A percentile compares a stretch with the other conserved stretches of the same genome.
Conservation (phyloP, 2,797 vertebrate species). For the Hephaestus fuliginosus region DNA sequence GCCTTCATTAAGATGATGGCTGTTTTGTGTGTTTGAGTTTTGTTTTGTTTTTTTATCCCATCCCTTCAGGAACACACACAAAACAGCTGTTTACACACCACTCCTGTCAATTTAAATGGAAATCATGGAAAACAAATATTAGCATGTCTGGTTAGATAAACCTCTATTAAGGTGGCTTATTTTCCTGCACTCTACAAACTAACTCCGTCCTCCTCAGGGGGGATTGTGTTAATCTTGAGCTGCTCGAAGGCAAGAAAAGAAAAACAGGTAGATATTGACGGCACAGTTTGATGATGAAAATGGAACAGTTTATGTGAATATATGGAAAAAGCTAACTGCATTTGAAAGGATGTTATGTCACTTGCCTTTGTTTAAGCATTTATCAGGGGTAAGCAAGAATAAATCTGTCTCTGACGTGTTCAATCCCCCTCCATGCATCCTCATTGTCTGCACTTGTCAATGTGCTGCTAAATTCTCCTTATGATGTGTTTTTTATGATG, state of each 20-base stretch:
- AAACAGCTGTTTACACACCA: slow-evolving; percentile 81
- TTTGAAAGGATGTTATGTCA: background rate
- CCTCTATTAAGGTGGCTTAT: slow-evolving; percentile 67
- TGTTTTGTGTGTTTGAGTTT: slow-evolving; percentile 47
- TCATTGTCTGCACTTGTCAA: background rate
- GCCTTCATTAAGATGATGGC: slow-evolving; percentile 69
- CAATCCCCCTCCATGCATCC: background rate
- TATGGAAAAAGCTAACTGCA: background rate
- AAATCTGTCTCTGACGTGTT: background rate
- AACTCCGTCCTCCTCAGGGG: slow-evolving; percentile 24
- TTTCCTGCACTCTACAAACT: slow-evolving; percentile 33
- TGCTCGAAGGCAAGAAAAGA: background rate
- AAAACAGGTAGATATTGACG: background rate
- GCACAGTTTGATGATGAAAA: background rate
- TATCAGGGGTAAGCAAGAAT: background rate
- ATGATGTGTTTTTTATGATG: background rate
- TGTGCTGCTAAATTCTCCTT: background rate
- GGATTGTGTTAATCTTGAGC: slow-evolving; percentile 24
- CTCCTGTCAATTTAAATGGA: slow-evolving; percentile 75
- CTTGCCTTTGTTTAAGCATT: background rate
- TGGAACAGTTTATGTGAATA: background rate
- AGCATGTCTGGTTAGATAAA: slow-evolving; percentile 71
- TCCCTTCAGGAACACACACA: slow-evolving; percentile 47
- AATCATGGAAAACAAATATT: slow-evolving; percentile 81
- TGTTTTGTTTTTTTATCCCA: background rate